Evolutionary conservation across 2,888 invertebrate species (phyloP), one percentile per base, ranked within the genome.

Genomic region (Mamestra brassicae): DNA sequence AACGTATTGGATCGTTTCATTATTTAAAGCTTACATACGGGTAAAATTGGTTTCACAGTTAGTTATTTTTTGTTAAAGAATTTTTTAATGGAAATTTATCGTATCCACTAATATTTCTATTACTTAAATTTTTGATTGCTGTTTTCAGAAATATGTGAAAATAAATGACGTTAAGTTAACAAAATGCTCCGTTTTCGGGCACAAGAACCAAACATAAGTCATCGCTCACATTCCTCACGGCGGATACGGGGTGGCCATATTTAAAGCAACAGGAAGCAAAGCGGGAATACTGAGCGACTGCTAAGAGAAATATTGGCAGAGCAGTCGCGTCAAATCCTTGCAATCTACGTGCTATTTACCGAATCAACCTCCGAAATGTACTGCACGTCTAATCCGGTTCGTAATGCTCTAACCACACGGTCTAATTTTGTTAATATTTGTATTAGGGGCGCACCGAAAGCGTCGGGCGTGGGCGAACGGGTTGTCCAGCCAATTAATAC

Each of bases 401-500:
- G 64, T 78, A 74, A 70, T 72, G 66, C 65, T 45, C 65, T 78
- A 64, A 74, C 77, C 75, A 83, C 72, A 85, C 54, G 62, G 78
- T 71, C 55, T 76, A 74, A 84, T 86, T 84, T 86, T 74, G 86
- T 86, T 85, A 74, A 76, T 74, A 71, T 82, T 76, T 81, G 67
- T 76, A 57, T 82, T 61, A 79, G 65, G 47, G 71, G 57, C 38
- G 64, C 58, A 52, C 65, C 63, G 42, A 72, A 72, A 68, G 63
- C 54, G 67, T 52, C 81, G 64, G 50, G 45, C 50, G 57, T 74
- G 67, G 74, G 52, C 64, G 76, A 65, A 80, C 68, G 69, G 67
- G 77, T 84, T 76, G 81, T 66, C 66, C 74, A 68, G 66, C 74
- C 81, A 81, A 84, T 86, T 84, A 78, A 68, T 71, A 64, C 74